These are phyloP conservation scores for Rugalucina vietnamica DNA, from an alignment of 2,888 invertebrate genomes.

Conservation along the genomic window DNA sequence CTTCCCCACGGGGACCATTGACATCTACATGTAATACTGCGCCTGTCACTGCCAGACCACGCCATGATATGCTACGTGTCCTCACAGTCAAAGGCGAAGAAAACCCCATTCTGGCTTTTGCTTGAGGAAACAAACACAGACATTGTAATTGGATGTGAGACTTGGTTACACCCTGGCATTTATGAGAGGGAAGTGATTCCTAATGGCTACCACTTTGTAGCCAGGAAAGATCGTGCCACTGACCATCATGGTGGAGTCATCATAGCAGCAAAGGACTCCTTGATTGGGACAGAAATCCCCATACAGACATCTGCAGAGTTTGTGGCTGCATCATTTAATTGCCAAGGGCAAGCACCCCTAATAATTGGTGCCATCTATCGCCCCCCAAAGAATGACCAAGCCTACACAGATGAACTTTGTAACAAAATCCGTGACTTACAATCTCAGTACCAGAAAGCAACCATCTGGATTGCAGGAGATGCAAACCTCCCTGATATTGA, in stretches of 20 bases:
- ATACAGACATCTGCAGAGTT: not conserved
- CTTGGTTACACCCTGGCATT: constrained; percentile 39
- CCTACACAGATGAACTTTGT: not conserved
- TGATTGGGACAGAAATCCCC: not conserved
- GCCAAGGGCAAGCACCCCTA: not conserved
- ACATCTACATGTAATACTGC: too few relatives aligned
- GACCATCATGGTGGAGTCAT: constrained; percentile 34
- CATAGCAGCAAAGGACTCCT: not conserved
- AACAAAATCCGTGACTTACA: not conserved
- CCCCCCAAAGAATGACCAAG: not conserved
- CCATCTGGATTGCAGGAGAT: not conserved
- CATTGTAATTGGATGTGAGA: constrained; percentile 12
- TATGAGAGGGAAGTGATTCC: constrained; percentile 33
- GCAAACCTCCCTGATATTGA: not conserved
- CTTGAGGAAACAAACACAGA: not conserved
- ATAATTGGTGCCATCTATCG: not conserved
- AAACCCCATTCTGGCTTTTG: not conserved
- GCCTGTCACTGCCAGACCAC: too few relatives aligned
- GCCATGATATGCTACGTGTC: too few relatives aligned
- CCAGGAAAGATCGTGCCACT: constrained; percentile 10
- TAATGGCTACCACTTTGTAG: constrained; percentile 18
- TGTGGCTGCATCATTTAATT: not conserved
- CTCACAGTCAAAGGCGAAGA: not conserved
- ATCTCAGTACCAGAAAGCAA: not conserved
- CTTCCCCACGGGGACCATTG: too few relatives aligned